Percentiles rank a stretch among this genome's conserved stretches.
phyloP scores from a whole-genome alignment of 1,140 invertebrate genomes.

The Drosophila ercepeae region DNA sequence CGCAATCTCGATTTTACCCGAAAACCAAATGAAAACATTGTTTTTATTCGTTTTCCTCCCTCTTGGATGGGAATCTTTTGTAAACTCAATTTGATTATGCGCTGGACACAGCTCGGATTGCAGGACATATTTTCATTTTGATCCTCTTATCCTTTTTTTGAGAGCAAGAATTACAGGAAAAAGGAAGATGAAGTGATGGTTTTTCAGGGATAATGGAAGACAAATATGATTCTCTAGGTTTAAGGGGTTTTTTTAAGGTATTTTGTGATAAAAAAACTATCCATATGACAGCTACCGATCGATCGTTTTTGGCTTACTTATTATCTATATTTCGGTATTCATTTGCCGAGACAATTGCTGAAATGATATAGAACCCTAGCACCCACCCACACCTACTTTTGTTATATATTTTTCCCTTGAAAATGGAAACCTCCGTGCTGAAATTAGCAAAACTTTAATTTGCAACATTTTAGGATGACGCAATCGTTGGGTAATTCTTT shows the following conservation, averaged over 20 bases:
- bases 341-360: background rate
- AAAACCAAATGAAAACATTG: conserved; percentile 41
- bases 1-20: conserved; percentile 25
- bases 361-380: background rate
- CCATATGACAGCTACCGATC: too few species aligned
- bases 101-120: conserved; percentile 24
- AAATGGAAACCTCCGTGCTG: background rate
- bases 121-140: conserved; percentile 1
- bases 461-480: background rate
- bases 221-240: too few species aligned
- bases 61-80: conserved; percentile 31
- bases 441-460: background rate
- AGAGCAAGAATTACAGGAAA: background rate
- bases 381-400: background rate
- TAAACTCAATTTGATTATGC: conserved; percentile 46
- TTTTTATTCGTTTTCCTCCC: conserved; percentile 35
- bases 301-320: background rate
- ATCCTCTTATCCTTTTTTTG: conserved; percentile 7
- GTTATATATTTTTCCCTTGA: background rate
- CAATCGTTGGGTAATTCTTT: background rate
- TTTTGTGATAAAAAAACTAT: too few species aligned
- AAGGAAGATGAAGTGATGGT: background rate
- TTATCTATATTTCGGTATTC: background rate
- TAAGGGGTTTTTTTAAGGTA: too few species aligned
- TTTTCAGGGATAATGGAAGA: conserved; percentile 20